Conservation (phyloP, 2,797 vertebrate genomes). For the Rhadinocentrus ornatus region DNA sequence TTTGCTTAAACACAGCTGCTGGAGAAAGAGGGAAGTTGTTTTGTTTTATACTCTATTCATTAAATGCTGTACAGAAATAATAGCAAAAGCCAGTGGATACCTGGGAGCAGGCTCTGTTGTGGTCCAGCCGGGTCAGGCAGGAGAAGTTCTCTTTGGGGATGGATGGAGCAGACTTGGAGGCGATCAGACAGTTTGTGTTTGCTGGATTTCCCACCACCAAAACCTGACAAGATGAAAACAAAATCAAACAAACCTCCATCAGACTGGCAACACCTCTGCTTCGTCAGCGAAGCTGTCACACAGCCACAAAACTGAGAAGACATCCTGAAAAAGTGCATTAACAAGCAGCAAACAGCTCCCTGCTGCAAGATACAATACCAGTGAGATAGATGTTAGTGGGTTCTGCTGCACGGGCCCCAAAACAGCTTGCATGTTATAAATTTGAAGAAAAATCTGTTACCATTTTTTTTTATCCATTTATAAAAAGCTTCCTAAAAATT, state of each 20-base stretch:
- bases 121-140: slow-evolving; percentile 96
- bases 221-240: slow-evolving; percentile 80
- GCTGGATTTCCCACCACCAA: slow-evolving; percentile 97
- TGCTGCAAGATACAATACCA: too few relatives aligned
- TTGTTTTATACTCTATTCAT: too few relatives aligned
- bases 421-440: too few relatives aligned
- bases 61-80: too few relatives aligned
- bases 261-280: neutral
- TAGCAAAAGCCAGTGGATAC: slow-evolving; percentile 59
- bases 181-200: slow-evolving; percentile 97
- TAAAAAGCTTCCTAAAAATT: too few relatives aligned
- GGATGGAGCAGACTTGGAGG: slow-evolving; percentile 93
- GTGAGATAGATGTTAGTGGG: too few relatives aligned
- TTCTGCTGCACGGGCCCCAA: neutral
- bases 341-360: too few relatives aligned
- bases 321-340: too few relatives aligned
- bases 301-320: neutral
- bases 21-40: too few relatives aligned
- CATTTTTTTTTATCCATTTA: too few relatives aligned
- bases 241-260: neutral
- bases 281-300: neutral
- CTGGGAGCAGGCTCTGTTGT: slow-evolving; percentile 95
- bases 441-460: too few relatives aligned
- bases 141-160: slow-evolving; percentile 99
- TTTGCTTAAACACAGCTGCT: too few relatives aligned